Percentiles rank a stretch among this genome's conserved stretches.
phyloP scores from a whole-genome alignment of 2,888 invertebrate species.

The Neoascia interrupta region DNA sequence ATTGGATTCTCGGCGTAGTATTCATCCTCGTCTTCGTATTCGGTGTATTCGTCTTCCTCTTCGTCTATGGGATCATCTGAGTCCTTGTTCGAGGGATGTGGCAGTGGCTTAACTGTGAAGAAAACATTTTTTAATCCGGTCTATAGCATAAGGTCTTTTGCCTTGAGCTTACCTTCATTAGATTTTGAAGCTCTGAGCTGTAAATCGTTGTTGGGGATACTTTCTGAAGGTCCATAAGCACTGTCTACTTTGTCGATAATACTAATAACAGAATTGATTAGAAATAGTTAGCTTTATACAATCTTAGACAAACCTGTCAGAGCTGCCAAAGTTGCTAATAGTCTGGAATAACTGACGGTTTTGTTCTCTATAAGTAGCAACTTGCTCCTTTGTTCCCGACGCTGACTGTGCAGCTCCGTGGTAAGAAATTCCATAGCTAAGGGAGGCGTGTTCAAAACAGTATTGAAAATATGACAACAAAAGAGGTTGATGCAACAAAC shows the following conservation, averaged over 20 bases:
- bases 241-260: slow-evolving; percentile 77
- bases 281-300: not conserved
- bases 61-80: slow-evolving; percentile 81
- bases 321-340: slow-evolving; percentile 81
- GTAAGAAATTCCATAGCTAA: slow-evolving; percentile 87
- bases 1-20: slow-evolving; percentile 81
- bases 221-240: slow-evolving; percentile 74
- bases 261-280: slow-evolving; percentile 67
- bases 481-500: slow-evolving; percentile 72
- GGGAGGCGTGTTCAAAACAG: too few relatives aligned
- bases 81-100: slow-evolving; percentile 72
- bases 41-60: slow-evolving; percentile 81
- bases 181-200: slow-evolving; percentile 75
- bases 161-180: slow-evolving; percentile 71
- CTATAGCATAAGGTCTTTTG: not conserved
- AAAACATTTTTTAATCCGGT: not conserved
- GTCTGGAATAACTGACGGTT: slow-evolving; percentile 84
- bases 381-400: slow-evolving; percentile 84
- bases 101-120: slow-evolving; percentile 41
- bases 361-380: slow-evolving; percentile 83
- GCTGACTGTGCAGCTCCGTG: slow-evolving; percentile 91
- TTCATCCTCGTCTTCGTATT: slow-evolving; percentile 82
- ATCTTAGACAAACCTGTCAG: slow-evolving; percentile 74
- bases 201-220: slow-evolving; percentile 70
- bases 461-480: too few relatives aligned